Evolutionary conservation across 1,140 invertebrate genomes (phyloP), one percentile per base, ranked within the genome.

Genomic region (Musca vetustissima): DNA sequence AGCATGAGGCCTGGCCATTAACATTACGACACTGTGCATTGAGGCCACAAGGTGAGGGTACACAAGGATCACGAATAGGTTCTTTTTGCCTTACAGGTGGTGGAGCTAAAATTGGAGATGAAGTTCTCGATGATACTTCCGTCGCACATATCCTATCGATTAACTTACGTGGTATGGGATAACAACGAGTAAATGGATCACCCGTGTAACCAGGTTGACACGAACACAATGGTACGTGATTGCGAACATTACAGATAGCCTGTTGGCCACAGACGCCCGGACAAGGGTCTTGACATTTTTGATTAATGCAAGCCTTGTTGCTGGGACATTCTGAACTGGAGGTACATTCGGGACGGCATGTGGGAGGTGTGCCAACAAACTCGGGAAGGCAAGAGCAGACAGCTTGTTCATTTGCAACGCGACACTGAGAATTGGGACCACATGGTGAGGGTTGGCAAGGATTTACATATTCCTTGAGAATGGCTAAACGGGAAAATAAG

Each of bases 341-440:
- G 0, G 87, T 79, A 72, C 89, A 90, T 79, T 90, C 89, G 4
- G 89, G 88, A 75, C 89, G 83, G 77, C 91, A 92, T 9, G 88
- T 88, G 76, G 91, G 92, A 4, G 91, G 92, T 82, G 90, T 90
- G 25, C 92, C 92, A 67, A 89, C 86, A 75, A 90, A 92, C 22
- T 89, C 88, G 1, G 87, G 83, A 14, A 89, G 77, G 77, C 92
- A 93, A 24, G 87, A 86, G 77, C 92, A 94, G 28, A 88, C 84
- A 17, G 88, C 89, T 57, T 88, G 86, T 69, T 80, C 69, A 64
- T 87, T 87, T 0, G 87, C 83, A 76, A 90, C 88, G 70, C 87
- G 85, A 73, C 92, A 94, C 71, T 90, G 84, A 68, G 89, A 91
- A 78, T 93, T 92, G 2, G 88, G 85, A 8, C 88, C 89, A 77